These are phyloP conservation scores for Isoperla grammatica DNA, from an alignment of 2,888 invertebrate species.

Conservation along the genomic window DNA sequence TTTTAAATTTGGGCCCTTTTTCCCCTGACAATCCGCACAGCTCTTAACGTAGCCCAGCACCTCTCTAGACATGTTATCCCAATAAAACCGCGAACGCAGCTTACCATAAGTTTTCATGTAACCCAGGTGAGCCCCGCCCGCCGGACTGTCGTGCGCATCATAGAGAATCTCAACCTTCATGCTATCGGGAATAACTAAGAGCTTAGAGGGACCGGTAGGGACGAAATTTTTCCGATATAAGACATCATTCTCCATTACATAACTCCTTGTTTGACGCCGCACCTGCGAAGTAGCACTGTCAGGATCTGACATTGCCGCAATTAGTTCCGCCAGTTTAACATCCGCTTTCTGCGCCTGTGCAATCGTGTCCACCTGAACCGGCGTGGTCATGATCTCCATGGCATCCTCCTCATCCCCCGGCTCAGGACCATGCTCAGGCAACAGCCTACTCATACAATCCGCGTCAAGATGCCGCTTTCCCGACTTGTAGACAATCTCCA, in stretches of 20 bases:
- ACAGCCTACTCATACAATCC: neutral
- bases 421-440: neutral
- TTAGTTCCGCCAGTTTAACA: neutral
- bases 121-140: conserved; percentile 24
- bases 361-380: neutral
- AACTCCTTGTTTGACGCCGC: neutral
- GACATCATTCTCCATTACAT: neutral
- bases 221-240: neutral
- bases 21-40: conserved; percentile 22
- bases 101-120: conserved; percentile 17
- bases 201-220: neutral
- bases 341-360: neutral
- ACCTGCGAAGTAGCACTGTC: neutral
- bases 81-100: conserved; percentile 21
- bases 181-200: conserved; percentile 21
- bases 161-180: conserved; percentile 25
- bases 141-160: conserved; percentile 27
- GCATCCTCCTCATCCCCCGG: neutral
- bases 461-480: neutral
- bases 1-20: conserved; percentile 13
- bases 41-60: conserved; percentile 21
- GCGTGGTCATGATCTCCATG: neutral
- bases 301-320: neutral
- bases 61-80: conserved; percentile 22
- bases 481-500: neutral